Evolutionary conservation across 2,113 vertebrate species (phyloP).

Genomic region (Spea multiplicata): DNA sequence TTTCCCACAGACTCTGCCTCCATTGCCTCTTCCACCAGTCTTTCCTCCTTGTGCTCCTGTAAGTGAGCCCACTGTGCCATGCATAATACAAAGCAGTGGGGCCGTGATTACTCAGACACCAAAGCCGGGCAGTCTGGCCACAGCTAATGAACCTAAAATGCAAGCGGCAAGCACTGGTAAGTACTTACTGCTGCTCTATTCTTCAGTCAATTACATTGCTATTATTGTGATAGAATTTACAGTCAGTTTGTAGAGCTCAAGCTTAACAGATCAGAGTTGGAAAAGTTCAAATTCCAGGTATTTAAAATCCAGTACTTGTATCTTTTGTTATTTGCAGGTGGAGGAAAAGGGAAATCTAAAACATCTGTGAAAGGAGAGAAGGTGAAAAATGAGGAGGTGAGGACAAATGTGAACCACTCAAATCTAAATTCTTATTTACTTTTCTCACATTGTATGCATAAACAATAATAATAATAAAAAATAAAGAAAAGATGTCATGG

Average conservation of each 20-base stretch:
- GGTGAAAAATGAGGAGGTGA: conserved; percentile 71
- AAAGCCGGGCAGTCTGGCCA: conserved; percentile 46
- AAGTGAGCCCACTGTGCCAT: conserved; percentile 65
- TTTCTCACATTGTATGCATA: too few relatives aligned
- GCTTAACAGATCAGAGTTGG: too few relatives aligned
- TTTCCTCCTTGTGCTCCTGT: conserved; percentile 54
- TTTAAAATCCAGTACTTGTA: too few relatives aligned
- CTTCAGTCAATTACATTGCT: too few relatives aligned
- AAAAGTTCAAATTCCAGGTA: too few relatives aligned
- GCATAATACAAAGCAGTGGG: conserved; percentile 64
- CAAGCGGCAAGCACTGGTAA: conserved; percentile 50
- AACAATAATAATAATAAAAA: too few relatives aligned
- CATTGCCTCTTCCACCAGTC: conserved; percentile 54
- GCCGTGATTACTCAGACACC: conserved; percentile 58
- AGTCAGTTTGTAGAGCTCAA: too few relatives aligned
- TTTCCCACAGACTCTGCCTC: conserved; percentile 58
- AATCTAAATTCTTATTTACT: too few relatives aligned
- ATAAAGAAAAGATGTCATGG: too few relatives aligned
- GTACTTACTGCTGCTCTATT: not conserved
- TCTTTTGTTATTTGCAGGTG: conserved; percentile 4
- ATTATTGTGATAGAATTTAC: too few relatives aligned
- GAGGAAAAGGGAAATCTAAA: conserved; percentile 30
- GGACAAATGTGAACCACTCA: not conserved
- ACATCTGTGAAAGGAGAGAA: conserved; percentile 56
- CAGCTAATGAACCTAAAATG: conserved; percentile 57